Conservation (phyloP, 2,888 invertebrate genomes). For the Torymus auratus region DNA sequence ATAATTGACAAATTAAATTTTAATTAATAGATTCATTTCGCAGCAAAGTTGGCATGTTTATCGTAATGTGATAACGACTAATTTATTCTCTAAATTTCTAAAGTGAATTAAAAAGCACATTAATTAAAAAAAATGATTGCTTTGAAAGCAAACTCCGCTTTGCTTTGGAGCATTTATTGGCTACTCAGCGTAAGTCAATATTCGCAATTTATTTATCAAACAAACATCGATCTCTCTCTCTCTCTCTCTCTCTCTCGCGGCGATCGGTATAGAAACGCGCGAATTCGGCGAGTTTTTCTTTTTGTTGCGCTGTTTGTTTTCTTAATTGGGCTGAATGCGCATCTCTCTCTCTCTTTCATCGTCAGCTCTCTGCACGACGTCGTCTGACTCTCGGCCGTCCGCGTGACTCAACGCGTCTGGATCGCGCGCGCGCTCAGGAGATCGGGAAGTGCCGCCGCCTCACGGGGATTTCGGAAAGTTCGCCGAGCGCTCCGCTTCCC, state of each 20-base stretch:
- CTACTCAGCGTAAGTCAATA: conserved; percentile 59
- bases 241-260: neutral
- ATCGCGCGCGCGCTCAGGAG: conserved; percentile 59
- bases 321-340: conserved; percentile 48
- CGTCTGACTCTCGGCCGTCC: conserved; percentile 56
- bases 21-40: too few species aligned
- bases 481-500: conserved; percentile 66
- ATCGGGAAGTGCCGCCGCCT: conserved; percentile 72
- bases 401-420: conserved; percentile 71
- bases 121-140: too few species aligned
- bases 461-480: conserved; percentile 74
- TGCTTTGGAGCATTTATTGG: conserved; percentile 51
- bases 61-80: neutral
- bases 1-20: too few species aligned
- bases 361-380: neutral
- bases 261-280: neutral
- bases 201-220: conserved; percentile 44
- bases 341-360: conserved; percentile 45
- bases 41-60: too few species aligned
- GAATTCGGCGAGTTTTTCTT: conserved; percentile 8
- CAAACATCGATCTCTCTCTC: conserved; percentile 33
- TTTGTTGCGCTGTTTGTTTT: conserved; percentile 53
- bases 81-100: too few species aligned
- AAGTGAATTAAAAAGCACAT: too few species aligned
- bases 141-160: neutral